Evolutionary conservation across 2,797 vertebrate species (phyloP), one percentile per base, ranked within the genome.

Genomic region (Anguilla marmorata): DNA sequence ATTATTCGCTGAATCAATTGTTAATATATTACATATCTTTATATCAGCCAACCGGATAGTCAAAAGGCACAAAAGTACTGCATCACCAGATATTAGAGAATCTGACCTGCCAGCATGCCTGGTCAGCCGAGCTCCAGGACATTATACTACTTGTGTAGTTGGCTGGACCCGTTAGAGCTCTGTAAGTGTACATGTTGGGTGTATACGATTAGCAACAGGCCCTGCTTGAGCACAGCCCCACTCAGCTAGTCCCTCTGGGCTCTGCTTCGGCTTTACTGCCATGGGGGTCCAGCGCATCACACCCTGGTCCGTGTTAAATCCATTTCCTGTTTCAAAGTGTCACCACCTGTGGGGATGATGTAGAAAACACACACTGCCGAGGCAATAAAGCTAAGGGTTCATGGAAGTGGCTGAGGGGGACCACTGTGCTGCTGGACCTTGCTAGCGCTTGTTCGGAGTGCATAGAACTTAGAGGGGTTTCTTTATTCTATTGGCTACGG

Each of bases 281-380:
- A 91, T 48, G 72, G 92, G 19, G 76, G 41, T 80, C 41, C 76
- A 9, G 33, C 4, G 1, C 33, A 30, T 79, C 33, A 21, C 76
- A 45, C 33, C 76, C 14, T 9, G 33, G 91, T 92, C 92, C 90
- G 89, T 89, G 91, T 89, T 88, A 89, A 85, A 91, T 89, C 91
- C 82, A 66, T 87, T 94, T 94, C 90, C 89, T 94, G 91, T 93
- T 89, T 63, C 52, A 91, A 87, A 90, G 86, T 93, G 91, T 93
- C 90, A 92, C 92, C 91, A 89, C 91, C 90, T 91, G 91, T 86
- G 19, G 87, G 92, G 89, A 93, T 91, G 91, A 94, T 93, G 92
- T 94, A 91, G 90, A 94, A 92, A 93, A 91, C 93, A 94, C 92
- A 89, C 86, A 86, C 87, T 89, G 86, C 86, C 88, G 90, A 90